phyloP scores from a whole-genome alignment of 1,140 invertebrate genomes.

The Linepithema humile region DNA sequence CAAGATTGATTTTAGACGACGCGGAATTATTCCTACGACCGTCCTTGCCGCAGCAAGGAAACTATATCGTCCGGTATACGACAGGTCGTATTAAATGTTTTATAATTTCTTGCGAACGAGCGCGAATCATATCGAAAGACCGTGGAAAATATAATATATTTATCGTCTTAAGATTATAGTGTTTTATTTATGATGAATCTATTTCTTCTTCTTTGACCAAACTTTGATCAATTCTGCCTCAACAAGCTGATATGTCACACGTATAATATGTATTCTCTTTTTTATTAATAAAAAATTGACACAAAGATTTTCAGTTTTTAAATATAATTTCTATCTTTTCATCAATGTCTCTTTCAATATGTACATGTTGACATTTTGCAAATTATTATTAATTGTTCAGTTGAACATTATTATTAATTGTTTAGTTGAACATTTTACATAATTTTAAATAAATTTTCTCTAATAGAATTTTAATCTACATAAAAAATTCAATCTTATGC shows the following conservation, averaged over 20 bases:
- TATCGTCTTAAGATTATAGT: background rate
- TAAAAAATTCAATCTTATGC: background rate
- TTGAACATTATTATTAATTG: background rate
- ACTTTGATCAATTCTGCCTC: background rate
- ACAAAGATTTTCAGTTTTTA: background rate
- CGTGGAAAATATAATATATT: background rate
- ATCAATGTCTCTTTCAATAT: background rate
- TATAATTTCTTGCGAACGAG: background rate
- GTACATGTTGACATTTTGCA: too few species aligned
- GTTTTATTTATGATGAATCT: background rate
- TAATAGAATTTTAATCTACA: background rate
- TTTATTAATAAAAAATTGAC: background rate
- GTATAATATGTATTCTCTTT: background rate
- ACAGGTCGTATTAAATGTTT: background rate
- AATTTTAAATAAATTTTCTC: background rate
- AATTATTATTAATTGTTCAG: too few species aligned
- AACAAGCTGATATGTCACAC: background rate
- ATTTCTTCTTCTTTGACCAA: background rate
- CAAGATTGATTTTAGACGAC: constrained; percentile 40
- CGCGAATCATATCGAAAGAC: background rate
- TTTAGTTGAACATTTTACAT: background rate
- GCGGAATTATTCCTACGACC: constrained; percentile 36
- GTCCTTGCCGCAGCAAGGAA: background rate
- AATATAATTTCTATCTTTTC: too few species aligned
- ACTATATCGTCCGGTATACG: background rate